A percentile compares a stretch with the other conserved stretches of the same genome.
Conservation (phyloP, 2,113 vertebrate species). For the Hippolais icterina region DNA sequence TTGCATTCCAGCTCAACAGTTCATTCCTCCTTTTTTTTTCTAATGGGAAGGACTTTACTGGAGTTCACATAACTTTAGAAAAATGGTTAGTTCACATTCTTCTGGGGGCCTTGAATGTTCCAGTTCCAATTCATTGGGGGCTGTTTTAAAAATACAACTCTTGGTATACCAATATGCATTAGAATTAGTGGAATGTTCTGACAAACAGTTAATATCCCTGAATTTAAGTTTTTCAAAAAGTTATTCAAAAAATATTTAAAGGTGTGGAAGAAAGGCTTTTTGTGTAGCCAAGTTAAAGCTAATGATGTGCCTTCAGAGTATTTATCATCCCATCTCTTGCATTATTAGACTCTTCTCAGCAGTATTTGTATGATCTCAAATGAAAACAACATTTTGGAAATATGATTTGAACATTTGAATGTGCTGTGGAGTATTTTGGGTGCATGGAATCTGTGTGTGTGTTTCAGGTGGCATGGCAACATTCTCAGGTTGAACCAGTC, state of each 20-base stretch:
- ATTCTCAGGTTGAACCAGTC: not conserved
- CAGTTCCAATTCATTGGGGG: not conserved
- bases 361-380: not conserved
- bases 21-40: not conserved
- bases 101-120: not conserved
- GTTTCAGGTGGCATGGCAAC: not conserved
- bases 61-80: not conserved
- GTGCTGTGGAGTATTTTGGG: not conserved
- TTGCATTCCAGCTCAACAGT: conserved; percentile 18
- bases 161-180: not conserved
- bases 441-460: not conserved
- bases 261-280: not conserved
- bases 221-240: not conserved
- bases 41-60: not conserved
- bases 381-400: not conserved
- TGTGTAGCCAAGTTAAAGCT: not conserved
- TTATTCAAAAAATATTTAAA: not conserved
- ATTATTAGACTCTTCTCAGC: not conserved
- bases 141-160: not conserved
- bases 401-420: accelerated
- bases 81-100: not conserved
- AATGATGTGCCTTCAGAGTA: not conserved
- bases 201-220: not conserved
- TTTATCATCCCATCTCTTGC: not conserved
- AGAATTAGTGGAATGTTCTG: not conserved